Percentiles rank a stretch among this genome's conserved stretches.
Conservation (phyloP, 2,888 invertebrate genomes). For the Phorcus lineatus region DNA sequence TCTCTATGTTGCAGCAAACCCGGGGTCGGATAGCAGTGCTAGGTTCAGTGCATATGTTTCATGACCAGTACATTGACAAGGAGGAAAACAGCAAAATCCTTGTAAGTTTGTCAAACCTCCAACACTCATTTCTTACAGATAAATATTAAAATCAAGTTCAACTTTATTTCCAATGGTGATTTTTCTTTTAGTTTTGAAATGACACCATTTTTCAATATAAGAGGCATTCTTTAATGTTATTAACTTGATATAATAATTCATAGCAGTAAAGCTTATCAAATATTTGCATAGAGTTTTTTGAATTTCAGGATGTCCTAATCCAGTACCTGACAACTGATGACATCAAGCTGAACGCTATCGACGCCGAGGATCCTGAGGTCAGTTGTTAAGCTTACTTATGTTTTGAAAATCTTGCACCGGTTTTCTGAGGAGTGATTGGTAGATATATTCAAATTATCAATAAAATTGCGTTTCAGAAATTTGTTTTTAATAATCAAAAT, state of each 20-base stretch:
- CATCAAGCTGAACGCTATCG: slow-evolving; percentile 85
- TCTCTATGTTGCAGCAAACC: slow-evolving; percentile 73
- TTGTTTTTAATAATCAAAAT: no score
- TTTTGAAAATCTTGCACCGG: no score
- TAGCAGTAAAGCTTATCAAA: background rate
- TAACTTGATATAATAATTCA: no score
- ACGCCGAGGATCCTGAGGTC: slow-evolving; percentile 95
- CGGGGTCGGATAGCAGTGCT: slow-evolving; percentile 88
- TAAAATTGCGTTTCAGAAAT: no score
- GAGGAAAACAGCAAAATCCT: slow-evolving; percentile 93
- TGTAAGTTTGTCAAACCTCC: slow-evolving; percentile 59
- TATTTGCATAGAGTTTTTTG: background rate
- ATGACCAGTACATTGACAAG: slow-evolving; percentile 93
- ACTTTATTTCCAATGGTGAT: no score
- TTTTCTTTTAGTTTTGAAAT: no score
- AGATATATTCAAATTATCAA: no score
- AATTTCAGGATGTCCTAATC: slow-evolving; percentile 85
- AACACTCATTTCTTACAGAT: background rate
- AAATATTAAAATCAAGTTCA: no score
- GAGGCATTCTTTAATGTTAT: no score
- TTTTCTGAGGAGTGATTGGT: no score
- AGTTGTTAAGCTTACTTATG: no score
- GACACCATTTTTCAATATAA: no score
- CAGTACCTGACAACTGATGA: slow-evolving; percentile 85
- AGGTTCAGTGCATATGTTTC: slow-evolving; percentile 93